Evolutionary conservation across 2,797 vertebrate species (phyloP), one percentile per base, ranked within the genome.

Genomic region (Oophaga sylvatica): DNA sequence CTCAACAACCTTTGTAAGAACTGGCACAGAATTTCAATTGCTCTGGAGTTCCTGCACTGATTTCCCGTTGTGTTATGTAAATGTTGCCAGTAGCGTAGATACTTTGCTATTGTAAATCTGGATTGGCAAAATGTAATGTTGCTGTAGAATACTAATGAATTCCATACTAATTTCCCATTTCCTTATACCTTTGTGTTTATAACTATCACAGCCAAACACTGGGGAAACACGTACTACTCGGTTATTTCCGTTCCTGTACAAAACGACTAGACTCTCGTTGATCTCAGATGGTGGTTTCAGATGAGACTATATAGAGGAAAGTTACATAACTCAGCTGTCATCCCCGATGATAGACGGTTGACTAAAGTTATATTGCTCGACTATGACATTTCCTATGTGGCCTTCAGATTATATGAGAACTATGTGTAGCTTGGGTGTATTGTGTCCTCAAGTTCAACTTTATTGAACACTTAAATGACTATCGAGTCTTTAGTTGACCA

Each of bases 11-110:
- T 9, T n/a, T n/a, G 45, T 76, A 53, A 76, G 11, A n/a, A 11
- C 45, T n/a, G 45, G 45, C 73, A 76, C 41, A 53, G 8, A 76
- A 76, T 76, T 53, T 53, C 41, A 76, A 76, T 76, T n/a, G n/a
- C 6, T n/a, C 13, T 76, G 11, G 48, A 75, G 41, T 19, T 17
- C 22, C 45, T 13, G 17, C 41, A 22, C 41, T 48, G 12, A 76
- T 76, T 76, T 76, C 73, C 73, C 8, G 35, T 45, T 75, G 35
- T 76, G 20, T 76, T 48, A 76, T 76, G 73, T 20, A 76, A 76
- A 76, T 76, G 73, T 76, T 76, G 45, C 73, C 45, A 76, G 73
- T 20, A 76, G 45, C 11, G 10, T 11, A 76, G 41, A 53, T 53
- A 48, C 73, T 6, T 53, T 76, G 20, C 73, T 20, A 53, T 76